These are phyloP conservation scores for Ictidomys tridecemlineatus DNA, from an alignment of 2,113 vertebrate species.

Conservation along the genomic window DNA sequence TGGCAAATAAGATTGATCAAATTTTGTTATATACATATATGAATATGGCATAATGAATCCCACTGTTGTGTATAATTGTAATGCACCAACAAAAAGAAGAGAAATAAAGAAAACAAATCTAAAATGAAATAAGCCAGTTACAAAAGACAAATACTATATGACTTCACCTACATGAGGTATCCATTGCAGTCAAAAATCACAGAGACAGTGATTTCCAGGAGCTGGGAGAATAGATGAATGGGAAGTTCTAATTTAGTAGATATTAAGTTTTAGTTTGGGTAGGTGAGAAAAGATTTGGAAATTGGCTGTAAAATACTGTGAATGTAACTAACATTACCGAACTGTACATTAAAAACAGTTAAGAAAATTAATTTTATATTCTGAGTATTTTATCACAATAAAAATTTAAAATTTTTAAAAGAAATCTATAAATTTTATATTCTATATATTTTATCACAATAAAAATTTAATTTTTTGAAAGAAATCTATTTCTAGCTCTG, in stretches of 20 bases:
- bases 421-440: not conserved
- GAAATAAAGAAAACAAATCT: not conserved
- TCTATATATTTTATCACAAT: too few relatives aligned
- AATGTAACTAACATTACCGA: not conserved
- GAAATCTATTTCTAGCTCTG: not conserved
- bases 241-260: not conserved
- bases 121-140: conserved; percentile 16
- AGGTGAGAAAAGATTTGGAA: not conserved
- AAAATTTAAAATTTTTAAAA: not conserved
- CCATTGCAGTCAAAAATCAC: too few relatives aligned
- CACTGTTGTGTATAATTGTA: too few relatives aligned
- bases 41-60: too few relatives aligned
- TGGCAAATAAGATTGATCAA: not conserved
- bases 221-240: accelerated
- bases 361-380: not conserved
- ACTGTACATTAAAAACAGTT: not conserved
- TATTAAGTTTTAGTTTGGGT: not conserved
- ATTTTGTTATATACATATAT: too few relatives aligned
- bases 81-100: too few relatives aligned
- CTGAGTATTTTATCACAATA: not conserved
- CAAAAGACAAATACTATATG: not conserved
- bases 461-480: not conserved
- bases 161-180: too few relatives aligned
- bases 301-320: not conserved
- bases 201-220: not conserved